Evolutionary conservation across 2,888 invertebrate genomes (phyloP), one percentile per base, ranked within the genome.

Genomic region (Gasteruption jaculator): DNA sequence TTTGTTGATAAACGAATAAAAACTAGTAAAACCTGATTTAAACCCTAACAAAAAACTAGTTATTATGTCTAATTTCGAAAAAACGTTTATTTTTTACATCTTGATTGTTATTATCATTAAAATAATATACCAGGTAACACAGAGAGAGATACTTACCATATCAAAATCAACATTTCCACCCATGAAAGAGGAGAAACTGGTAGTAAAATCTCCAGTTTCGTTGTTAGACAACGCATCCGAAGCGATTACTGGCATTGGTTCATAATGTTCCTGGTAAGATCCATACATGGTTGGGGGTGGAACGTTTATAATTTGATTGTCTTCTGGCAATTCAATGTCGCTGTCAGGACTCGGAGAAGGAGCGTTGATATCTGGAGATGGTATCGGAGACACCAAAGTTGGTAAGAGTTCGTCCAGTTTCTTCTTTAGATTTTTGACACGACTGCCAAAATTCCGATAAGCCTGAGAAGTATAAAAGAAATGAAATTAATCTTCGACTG

Each of bases 371-470:
- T 82, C 82, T 3, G 79, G 76, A 5, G 74, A 71, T 20, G 78
- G 77, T 51, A 78, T 72, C 1, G 83, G 83, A 42, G 83, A 66
- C 1, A 80, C 76, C 41, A 94, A 69, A 5, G 81, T 82, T 12
- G 84, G 81, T 53, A 82, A 78, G 44, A 90, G 74, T 57, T 93
- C 92, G 54, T 90, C 90, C 14, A 94, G 71, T 63, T 90, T 91
- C 38, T 86, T 83, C 66, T 92, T 89, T 34, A 94, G 77, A 38
- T 82, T 81, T 60, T 90, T 86, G 1, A 96, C 91, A 45, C 93
- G 79, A 10, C 83, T 82, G 0, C 91, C 92, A 73, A 94, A 96
- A 68, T 90, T 92, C 72, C 89, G 90, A 67, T 95, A 96, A 2
- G 96, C 95, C 92, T 94, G 63, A 11, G 67, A 55, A 27, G 14